Conservation (phyloP, 2,797 vertebrate genomes). For the Cirrhinus mrigala region DNA sequence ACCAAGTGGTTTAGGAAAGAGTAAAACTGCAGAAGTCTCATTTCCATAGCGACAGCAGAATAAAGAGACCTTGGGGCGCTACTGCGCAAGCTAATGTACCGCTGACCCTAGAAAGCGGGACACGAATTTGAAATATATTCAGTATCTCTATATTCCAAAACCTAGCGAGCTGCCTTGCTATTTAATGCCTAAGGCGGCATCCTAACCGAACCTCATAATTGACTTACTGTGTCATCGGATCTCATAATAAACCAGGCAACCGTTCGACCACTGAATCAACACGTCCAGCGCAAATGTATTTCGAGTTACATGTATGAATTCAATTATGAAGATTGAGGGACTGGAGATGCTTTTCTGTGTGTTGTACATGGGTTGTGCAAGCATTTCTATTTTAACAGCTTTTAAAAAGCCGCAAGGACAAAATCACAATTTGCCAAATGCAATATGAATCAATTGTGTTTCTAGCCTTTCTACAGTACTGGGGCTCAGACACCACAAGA, state of each 20-base stretch:
- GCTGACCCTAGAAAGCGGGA: constrained; percentile 43
- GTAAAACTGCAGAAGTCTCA: constrained; percentile 44
- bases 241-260: constrained; percentile 1
- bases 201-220: constrained; percentile 13
- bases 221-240: constrained; percentile 1
- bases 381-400: neutral
- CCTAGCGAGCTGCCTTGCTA: neutral
- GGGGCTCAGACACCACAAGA: too few relatives aligned
- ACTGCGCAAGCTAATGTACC: constrained; percentile 21
- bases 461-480: neutral
- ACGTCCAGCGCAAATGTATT: neutral
- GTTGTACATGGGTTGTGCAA: neutral
- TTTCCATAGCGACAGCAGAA: constrained; percentile 58
- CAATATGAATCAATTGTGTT: neutral
- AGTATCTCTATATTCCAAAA: constrained; percentile 3
- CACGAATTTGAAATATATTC: constrained; percentile 21
- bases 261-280: neutral
- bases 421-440: neutral
- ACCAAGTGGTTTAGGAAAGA: constrained; percentile 42
- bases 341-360: neutral
- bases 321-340: neutral
- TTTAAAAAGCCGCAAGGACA: neutral
- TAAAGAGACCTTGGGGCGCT: constrained; percentile 35
- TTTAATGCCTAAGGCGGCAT: constrained; percentile 17
- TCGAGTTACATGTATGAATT: neutral